These are phyloP conservation scores for Clivina fossor DNA, from an alignment of 2,888 invertebrate species.

Conservation along the genomic window DNA sequence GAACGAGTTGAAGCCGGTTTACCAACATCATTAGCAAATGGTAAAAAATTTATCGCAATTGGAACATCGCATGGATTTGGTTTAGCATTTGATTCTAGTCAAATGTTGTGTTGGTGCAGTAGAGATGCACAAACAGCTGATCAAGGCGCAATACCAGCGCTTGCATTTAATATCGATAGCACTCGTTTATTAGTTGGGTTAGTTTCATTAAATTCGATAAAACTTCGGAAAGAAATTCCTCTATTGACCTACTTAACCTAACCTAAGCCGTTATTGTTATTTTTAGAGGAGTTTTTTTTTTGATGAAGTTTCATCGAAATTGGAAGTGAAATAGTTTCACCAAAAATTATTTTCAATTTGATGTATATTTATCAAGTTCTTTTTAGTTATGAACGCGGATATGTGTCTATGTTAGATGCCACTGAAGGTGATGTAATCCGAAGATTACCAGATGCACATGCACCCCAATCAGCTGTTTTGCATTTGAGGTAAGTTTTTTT, in stretches of 20 bases:
- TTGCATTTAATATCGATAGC: constrained; percentile 86
- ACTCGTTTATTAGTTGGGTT: constrained; percentile 80
- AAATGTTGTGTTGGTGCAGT: constrained; percentile 88
- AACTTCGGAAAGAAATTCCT: too few species aligned
- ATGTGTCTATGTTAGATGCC: constrained; percentile 89
- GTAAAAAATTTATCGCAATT: constrained; percentile 77
- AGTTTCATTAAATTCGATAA: too few species aligned
- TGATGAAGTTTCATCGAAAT: too few species aligned
- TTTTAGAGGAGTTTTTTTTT: too few species aligned
- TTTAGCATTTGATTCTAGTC: constrained; percentile 81
- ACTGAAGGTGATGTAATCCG: constrained; percentile 75
- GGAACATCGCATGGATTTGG: constrained; percentile 94
- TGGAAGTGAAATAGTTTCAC: too few species aligned
- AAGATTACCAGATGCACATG: constrained; percentile 76
- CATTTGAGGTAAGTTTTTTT: constrained; percentile 65
- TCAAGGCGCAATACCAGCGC: constrained; percentile 77
- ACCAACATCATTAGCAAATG: constrained; percentile 81
- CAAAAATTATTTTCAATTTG: not conserved
- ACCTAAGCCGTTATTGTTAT: too few species aligned
- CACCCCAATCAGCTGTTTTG: constrained; percentile 79
- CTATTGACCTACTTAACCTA: too few species aligned
- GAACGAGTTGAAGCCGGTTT: constrained; percentile 87
- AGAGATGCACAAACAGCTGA: constrained; percentile 66
- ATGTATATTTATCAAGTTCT: constrained; percentile 1
- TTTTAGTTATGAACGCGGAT: constrained; percentile 69